A percentile compares a stretch with the other conserved stretches of the same genome.
Evolutionary conservation across 1,140 invertebrate genomes (phyloP).

Genomic region (Drosophila pallidifrons): DNA sequence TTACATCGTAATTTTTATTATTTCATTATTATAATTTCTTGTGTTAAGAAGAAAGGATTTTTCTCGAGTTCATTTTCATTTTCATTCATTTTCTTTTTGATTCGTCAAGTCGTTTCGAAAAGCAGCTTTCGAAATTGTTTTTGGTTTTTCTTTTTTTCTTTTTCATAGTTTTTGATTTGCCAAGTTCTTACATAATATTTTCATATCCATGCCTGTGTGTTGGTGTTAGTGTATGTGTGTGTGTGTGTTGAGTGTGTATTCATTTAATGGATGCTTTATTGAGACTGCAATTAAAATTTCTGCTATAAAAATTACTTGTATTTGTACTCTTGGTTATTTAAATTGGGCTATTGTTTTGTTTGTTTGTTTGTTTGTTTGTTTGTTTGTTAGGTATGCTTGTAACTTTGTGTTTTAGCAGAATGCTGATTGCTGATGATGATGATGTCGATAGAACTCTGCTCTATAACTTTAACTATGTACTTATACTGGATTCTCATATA

Average conservation of each 20-base stretch:
- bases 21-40: slow-evolving; percentile 40
- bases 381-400: slow-evolving; percentile 80
- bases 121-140: slow-evolving; percentile 54
- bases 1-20: slow-evolving; percentile 42
- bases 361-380: slow-evolving; percentile 1
- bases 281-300: slow-evolving; percentile 83
- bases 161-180: slow-evolving; percentile 33
- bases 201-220: slow-evolving; percentile 62
- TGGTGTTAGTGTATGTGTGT: slow-evolving; percentile 10
- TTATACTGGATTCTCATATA: slow-evolving; percentile 22
- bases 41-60: slow-evolving; percentile 81
- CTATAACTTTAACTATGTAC: slow-evolving; percentile 43
- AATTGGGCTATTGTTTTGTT: slow-evolving; percentile 83
- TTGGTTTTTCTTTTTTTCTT: background rate
- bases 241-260: slow-evolving; percentile 31
- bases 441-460: slow-evolving; percentile 28
- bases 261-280: slow-evolving; percentile 71
- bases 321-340: slow-evolving; percentile 85
- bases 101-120: slow-evolving; percentile 54
- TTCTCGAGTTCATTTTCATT: slow-evolving; percentile 39
- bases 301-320: slow-evolving; percentile 85
- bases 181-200: slow-evolving; percentile 35
- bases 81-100: slow-evolving; percentile 6
- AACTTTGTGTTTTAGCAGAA: slow-evolving; percentile 58
- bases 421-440: slow-evolving; percentile 11